Evolutionary conservation across 2,888 invertebrate species (phyloP), one percentile per base, ranked within the genome.

Genomic region (Eremobia ochroleuca): DNA sequence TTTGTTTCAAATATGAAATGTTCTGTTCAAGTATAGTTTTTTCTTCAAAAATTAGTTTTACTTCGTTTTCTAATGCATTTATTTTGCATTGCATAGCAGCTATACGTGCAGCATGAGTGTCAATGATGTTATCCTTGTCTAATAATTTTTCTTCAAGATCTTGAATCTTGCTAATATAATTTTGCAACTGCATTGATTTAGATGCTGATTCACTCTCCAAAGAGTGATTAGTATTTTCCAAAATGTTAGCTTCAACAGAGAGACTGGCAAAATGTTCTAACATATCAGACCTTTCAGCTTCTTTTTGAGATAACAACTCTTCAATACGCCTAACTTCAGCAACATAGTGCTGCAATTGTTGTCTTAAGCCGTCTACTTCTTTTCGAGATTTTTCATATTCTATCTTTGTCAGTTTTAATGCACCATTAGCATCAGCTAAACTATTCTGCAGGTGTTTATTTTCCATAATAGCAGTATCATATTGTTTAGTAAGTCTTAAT

Each of bases 321-420:
- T 98, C 98, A 81, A 98, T 98, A 88, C 98, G 97, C 90, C 98
- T 98, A 28, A 98, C 98, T 96, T 98, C 98, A 88, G 97, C 97
- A 9, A 98, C 98, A 94, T 98, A 98, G 90, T 98, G 98, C 90
- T 98, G 98, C 80, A 98, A 94, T 91, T 98, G 98, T 82, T 97
- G 97, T 92, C 98, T 98, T 82, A 98, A 94, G 87, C 98, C 97
- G 76, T 98, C 98, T 37, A 98, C 98, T 95, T 98, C 98, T 90
- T 97, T 97, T 86, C 97, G 97, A 31, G 98, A 97, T 76, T 97
- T 97, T 73, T 98, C 98, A 87, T 98, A 96, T 92, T 98, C 98
- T 86, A 97, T 97, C 85, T 97, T 97, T 28, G 97, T 96, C 43
- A 97, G 95, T 87, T 97, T 97, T 76, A 97, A 94, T 91, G 98